Conservation (phyloP, 2,113 vertebrate species). For the Alligator mississippiensis region DNA sequence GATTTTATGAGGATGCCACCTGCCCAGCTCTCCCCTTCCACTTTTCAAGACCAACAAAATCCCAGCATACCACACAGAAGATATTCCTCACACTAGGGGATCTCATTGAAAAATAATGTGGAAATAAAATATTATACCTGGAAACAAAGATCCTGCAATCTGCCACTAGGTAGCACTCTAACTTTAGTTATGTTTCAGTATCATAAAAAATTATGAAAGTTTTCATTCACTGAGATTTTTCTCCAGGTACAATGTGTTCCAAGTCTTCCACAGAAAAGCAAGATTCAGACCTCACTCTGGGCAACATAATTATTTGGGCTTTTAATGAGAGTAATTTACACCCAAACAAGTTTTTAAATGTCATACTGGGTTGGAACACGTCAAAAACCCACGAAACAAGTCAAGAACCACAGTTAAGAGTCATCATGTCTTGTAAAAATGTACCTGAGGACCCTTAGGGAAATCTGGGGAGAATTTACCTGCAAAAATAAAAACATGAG, state of each 20-base stretch:
- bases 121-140: accelerated
- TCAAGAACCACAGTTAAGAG: neutral
- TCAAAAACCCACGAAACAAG: neutral
- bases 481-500: conserved; percentile 14
- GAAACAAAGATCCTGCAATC: neutral
- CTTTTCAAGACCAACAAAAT: neutral
- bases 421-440: neutral
- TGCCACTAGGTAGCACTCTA: conserved; percentile 63
- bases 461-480: neutral
- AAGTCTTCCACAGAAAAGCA: accelerated
- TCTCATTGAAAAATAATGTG: neutral
- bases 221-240: accelerated
- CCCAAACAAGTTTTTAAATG: neutral
- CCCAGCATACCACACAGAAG: neutral
- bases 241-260: neutral
- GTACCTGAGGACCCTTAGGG: neutral
- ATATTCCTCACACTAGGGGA: neutral
- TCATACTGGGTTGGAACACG: neutral
- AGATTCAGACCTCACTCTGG: neutral
- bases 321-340: neutral
- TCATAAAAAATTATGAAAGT: neutral
- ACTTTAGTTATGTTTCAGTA: neutral
- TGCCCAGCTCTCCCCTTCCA: neutral
- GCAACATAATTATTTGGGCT: neutral
- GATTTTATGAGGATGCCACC: neutral